phyloP scores from a whole-genome alignment of 92 coral and sea anemone species.

The Porites rus region DNA sequence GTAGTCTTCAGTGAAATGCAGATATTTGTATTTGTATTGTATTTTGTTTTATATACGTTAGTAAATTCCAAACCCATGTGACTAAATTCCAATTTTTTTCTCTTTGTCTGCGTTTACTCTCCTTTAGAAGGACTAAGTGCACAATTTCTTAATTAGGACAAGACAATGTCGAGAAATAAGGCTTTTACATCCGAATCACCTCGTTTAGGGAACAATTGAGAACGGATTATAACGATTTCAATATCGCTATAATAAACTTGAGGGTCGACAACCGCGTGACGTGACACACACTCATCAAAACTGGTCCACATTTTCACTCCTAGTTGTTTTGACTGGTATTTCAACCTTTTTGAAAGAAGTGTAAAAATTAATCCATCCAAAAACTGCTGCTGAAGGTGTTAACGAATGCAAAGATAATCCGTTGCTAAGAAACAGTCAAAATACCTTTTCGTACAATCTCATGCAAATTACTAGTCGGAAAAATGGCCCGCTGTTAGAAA shows the following conservation, averaged over 20 bases:
- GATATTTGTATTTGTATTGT: too few species aligned
- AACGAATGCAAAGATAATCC: neutral
- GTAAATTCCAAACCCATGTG: too few species aligned
- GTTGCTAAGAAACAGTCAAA: slow-evolving; percentile 48
- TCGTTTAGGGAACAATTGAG: neutral
- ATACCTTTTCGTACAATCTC: slow-evolving; percentile 35
- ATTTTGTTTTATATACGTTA: too few species aligned
- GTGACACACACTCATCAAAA: neutral
- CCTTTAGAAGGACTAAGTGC: too few species aligned
- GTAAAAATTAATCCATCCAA: neutral
- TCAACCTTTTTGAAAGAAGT: neutral
- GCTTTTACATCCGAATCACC: too few species aligned
- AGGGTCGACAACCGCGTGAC: neutral
- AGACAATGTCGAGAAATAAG: too few species aligned
- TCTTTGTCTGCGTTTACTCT: too few species aligned
- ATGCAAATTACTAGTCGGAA: slow-evolving; percentile 3
- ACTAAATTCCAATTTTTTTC: too few species aligned
- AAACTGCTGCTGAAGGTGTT: neutral
- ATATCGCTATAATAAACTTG: neutral
- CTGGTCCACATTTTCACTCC: neutral
- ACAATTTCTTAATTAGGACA: too few species aligned
- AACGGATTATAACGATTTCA: neutral
- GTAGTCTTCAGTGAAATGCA: too few species aligned
- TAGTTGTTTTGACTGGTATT: neutral
- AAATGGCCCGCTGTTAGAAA: neutral